Conservation (phyloP, 2,797 vertebrate genomes). For the Atherinosoma microstoma region DNA sequence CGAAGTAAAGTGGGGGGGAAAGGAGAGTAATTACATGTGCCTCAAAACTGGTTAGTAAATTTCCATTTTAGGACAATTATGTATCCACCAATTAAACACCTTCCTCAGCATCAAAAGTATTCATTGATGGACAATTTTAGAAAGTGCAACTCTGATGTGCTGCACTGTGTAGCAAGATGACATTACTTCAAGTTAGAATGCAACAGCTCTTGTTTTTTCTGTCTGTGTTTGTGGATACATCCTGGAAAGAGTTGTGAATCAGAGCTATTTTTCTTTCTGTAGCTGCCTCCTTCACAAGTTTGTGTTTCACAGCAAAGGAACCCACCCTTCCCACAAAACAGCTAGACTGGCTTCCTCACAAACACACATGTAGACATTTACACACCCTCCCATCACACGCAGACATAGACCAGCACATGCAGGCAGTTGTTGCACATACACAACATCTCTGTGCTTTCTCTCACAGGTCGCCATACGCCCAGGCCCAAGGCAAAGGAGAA, state of each 20-base stretch:
- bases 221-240: conserved; percentile 8
- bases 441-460: conserved; percentile 66
- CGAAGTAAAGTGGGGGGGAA: background rate
- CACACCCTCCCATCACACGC: conserved; percentile 47
- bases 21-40: background rate
- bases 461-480: conserved; percentile 66
- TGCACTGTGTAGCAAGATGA: background rate
- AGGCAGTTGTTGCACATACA: conserved; percentile 72
- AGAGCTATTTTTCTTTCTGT: conserved; percentile 55
- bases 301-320: conserved; percentile 54
- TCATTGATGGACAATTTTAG: background rate
- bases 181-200: background rate
- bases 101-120: background rate
- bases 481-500: conserved; percentile 76
- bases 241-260: conserved; percentile 55
- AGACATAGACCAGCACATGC: conserved; percentile 33
- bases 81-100: background rate
- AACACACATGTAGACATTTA: conserved; percentile 34
- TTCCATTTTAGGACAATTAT: background rate
- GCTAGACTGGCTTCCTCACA: conserved; percentile 46
- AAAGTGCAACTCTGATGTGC: background rate
- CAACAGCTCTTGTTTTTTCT: conserved; percentile 20
- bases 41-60: background rate
- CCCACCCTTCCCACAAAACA: conserved; percentile 49
- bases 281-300: conserved; percentile 18